phyloP scores from a whole-genome alignment of 2,113 vertebrate genomes.

The Clinocottus analis region DNA sequence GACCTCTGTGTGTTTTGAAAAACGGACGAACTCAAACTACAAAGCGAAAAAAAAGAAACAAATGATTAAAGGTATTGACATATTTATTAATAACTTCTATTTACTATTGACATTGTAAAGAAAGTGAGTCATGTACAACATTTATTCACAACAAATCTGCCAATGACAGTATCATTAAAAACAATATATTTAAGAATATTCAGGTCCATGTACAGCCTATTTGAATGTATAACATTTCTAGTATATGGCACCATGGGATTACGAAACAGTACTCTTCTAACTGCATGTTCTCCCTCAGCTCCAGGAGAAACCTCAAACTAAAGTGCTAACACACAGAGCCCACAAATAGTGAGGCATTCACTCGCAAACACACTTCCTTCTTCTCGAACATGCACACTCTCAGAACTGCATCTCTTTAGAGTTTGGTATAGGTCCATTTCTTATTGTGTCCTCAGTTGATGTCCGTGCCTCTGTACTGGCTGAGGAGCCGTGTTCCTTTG shows the following conservation, averaged over 20 bases:
- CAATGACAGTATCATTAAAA: slow-evolving; percentile 75
- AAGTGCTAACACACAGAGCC: slow-evolving; percentile 69
- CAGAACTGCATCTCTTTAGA: slow-evolving; percentile 57
- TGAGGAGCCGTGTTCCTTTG: slow-evolving; percentile 39
- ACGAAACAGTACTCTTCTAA: slow-evolving; percentile 59
- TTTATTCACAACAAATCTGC: slow-evolving; percentile 80
- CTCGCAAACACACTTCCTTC: not conserved
- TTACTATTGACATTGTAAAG: slow-evolving; percentile 70
- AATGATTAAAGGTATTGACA: slow-evolving; percentile 52
- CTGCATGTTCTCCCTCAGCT: slow-evolving; percentile 47
- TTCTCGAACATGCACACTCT: slow-evolving; percentile 28
- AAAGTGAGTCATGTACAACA: slow-evolving; percentile 79
- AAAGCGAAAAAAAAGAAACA: slow-evolving; percentile 15
- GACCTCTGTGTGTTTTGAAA: not conserved
- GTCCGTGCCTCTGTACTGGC: slow-evolving; percentile 30
- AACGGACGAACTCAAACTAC: not conserved
- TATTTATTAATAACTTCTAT: slow-evolving; percentile 77
- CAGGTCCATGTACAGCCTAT: slow-evolving; percentile 69
- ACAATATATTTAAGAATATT: slow-evolving; percentile 66
- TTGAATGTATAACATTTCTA: slow-evolving; percentile 80
- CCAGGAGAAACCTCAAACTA: slow-evolving; percentile 53
- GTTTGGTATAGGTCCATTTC: slow-evolving; percentile 51
- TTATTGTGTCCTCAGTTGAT: slow-evolving; percentile 41
- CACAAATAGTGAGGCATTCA: slow-evolving; percentile 46
- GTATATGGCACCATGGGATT: slow-evolving; percentile 72